phyloP scores from a whole-genome alignment of 2,888 invertebrate species.

The Eristalinus aeneus region DNA sequence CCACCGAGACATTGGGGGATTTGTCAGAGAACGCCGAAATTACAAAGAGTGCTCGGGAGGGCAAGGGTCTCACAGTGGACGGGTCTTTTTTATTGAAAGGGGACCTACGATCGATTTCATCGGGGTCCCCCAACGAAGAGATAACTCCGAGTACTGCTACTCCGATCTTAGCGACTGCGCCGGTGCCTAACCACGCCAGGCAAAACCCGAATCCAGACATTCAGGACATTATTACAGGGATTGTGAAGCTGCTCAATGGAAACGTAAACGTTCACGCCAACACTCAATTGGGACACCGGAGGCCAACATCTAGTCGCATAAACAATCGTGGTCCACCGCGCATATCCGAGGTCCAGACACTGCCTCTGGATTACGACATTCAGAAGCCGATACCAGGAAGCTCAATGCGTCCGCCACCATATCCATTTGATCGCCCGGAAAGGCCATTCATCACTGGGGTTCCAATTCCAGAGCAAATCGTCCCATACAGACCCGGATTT shows the following conservation, averaged over 20 bases:
- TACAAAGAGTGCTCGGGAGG: conserved; percentile 76
- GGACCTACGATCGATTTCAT: conserved; percentile 80
- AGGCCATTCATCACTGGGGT: conserved; percentile 86
- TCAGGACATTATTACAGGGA: conserved; percentile 94
- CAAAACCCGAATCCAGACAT: conserved; percentile 89
- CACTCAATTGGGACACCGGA: conserved; percentile 83
- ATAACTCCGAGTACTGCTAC: conserved; percentile 78
- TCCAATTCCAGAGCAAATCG: conserved; percentile 88
- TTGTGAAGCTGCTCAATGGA: conserved; percentile 93
- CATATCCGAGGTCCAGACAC: conserved; percentile 88
- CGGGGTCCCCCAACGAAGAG: conserved; percentile 78
- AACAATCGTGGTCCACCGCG: conserved; percentile 95
- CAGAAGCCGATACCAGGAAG: conserved; percentile 76
- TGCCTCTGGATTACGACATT: conserved; percentile 83
- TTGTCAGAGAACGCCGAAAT: conserved; percentile 74
- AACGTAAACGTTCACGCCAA: conserved; percentile 93
- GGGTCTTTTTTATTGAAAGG: conserved; percentile 81
- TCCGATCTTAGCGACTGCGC: conserved; percentile 74
- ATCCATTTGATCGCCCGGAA: conserved; percentile 87
- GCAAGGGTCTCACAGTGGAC: conserved; percentile 76
- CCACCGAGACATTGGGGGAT: conserved; percentile 76
- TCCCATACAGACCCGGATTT: conserved; percentile 85
- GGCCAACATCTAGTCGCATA: conserved; percentile 89
- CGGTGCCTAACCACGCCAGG: conserved; percentile 76
- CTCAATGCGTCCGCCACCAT: conserved; percentile 81